A percentile compares a stretch with the other conserved stretches of the same genome.
These are phyloP conservation scores for Pogonocichla stellata DNA, from an alignment of 2,113 vertebrate genomes.

Conservation along the genomic window DNA sequence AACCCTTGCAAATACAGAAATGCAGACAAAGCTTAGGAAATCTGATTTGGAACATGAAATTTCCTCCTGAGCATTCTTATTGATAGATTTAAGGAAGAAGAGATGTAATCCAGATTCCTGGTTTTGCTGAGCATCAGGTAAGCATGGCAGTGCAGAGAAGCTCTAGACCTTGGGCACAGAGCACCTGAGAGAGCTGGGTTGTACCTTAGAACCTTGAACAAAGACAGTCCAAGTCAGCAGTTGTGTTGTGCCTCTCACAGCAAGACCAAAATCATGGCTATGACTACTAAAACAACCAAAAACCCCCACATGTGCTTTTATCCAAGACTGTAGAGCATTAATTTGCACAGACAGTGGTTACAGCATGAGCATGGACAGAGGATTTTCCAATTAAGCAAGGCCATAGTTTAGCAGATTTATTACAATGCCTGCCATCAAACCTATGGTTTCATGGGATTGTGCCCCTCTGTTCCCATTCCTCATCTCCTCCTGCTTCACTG, in stretches of 20 bases:
- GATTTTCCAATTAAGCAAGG: neutral
- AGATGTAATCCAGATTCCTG: too few relatives aligned
- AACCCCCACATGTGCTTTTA: rapidly evolving
- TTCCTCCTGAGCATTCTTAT: neutral
- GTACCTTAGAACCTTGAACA: neutral
- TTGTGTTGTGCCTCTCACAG: neutral
- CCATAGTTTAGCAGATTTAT: neutral
- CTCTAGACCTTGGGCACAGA: neutral
- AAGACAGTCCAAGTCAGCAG: neutral
- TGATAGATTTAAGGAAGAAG: neutral
- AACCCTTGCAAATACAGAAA: neutral
- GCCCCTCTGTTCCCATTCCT: neutral
- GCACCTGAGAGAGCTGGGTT: neutral
- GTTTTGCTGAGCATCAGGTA: neutral
- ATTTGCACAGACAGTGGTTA: neutral
- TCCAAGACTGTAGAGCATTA: neutral
- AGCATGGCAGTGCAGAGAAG: neutral
- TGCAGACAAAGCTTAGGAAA: neutral
- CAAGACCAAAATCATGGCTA: rapidly evolving
- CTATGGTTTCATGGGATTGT: neutral
- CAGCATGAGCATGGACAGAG: neutral
- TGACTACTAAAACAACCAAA: neutral
- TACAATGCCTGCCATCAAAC: neutral
- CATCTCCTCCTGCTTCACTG: neutral
- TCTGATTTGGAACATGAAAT: neutral